A percentile compares a stretch with the other conserved stretches of the same genome.
Evolutionary conservation across 2,797 vertebrate genomes (phyloP).

Genomic region (Pitangus sulphuratus): DNA sequence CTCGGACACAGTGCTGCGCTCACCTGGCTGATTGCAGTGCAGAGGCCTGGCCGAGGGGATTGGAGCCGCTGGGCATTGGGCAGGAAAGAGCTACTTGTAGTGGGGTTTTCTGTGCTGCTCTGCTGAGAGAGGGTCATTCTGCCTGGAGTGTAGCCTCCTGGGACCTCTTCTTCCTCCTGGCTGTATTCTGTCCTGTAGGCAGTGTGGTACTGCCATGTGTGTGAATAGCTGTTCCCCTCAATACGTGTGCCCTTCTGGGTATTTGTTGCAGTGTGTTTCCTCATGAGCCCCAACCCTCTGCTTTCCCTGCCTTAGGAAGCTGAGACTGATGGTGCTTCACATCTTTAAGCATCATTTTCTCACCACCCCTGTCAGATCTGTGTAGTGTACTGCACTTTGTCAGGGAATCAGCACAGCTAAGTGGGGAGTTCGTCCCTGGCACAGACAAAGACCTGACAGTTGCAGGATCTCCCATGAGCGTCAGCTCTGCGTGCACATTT

Average conservation of each 20-base stretch:
- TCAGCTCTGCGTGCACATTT: not conserved
- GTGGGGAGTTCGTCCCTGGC: not conserved
- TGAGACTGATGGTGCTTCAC: not conserved
- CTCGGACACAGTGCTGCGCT: not conserved
- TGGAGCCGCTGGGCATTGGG: not conserved
- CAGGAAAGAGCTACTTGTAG: not conserved
- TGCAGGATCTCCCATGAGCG: not conserved
- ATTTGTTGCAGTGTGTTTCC: not conserved
- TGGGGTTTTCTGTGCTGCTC: not conserved
- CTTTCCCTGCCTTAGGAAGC: not conserved
- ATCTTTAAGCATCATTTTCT: not conserved
- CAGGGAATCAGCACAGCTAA: not conserved
- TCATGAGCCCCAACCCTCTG: not conserved
- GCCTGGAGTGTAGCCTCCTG: not conserved
- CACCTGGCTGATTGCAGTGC: not conserved
- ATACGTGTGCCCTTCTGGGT: fast-evolving
- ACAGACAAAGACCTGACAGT: not conserved
- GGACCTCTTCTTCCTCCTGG: not conserved
- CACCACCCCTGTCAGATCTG: not conserved
- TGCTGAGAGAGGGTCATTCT: not conserved
- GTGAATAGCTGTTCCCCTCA: not conserved
- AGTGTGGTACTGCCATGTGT: not conserved
- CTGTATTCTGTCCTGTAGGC: not conserved
- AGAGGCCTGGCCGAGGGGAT: fast-evolving
- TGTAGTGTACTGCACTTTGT: not conserved